A percentile compares a stretch with the other conserved stretches of the same genome.
Conservation (phyloP, 2,888 invertebrate genomes). For the Chymomyza amoena region DNA sequence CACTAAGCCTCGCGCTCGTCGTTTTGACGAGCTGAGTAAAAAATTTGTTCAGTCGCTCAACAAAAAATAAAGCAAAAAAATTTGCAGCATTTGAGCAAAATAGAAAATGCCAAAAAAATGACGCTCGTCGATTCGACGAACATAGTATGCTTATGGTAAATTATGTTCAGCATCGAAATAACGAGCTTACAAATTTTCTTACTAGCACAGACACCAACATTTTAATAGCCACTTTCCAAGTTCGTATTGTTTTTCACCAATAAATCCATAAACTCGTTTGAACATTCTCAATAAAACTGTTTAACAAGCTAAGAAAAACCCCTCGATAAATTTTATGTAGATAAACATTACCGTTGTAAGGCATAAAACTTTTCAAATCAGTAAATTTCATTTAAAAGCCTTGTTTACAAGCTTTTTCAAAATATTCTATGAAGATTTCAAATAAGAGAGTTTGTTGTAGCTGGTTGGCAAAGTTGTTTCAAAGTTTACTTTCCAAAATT, state of each 20-base stretch:
- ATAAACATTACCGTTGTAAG: slow-evolving; percentile 1
- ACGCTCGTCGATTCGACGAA: too few species aligned
- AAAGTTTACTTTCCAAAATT: slow-evolving; percentile 36
- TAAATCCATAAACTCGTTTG: neutral
- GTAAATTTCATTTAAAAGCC: slow-evolving; percentile 40
- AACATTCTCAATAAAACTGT: neutral
- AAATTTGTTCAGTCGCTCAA: too few species aligned
- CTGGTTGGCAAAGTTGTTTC: neutral
- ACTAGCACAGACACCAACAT: neutral
- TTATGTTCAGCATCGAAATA: too few species aligned
- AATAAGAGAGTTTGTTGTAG: neutral
- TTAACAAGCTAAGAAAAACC: neutral
- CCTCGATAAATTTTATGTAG: neutral
- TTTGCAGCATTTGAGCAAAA: too few species aligned
- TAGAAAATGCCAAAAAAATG: too few species aligned
- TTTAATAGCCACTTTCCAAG: neutral
- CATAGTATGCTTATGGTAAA: too few species aligned
- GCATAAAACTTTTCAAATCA: slow-evolving; percentile 47
- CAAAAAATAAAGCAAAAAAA: too few species aligned
- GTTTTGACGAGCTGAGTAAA: too few species aligned
- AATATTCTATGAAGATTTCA: neutral
- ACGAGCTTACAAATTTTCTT: too few species aligned
- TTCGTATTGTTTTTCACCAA: neutral
- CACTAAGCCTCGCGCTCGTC: too few species aligned
- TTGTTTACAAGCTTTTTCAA: slow-evolving; percentile 59